Conservation (phyloP, 2,113 vertebrate genomes). For the Prionailurus viverrinus region DNA sequence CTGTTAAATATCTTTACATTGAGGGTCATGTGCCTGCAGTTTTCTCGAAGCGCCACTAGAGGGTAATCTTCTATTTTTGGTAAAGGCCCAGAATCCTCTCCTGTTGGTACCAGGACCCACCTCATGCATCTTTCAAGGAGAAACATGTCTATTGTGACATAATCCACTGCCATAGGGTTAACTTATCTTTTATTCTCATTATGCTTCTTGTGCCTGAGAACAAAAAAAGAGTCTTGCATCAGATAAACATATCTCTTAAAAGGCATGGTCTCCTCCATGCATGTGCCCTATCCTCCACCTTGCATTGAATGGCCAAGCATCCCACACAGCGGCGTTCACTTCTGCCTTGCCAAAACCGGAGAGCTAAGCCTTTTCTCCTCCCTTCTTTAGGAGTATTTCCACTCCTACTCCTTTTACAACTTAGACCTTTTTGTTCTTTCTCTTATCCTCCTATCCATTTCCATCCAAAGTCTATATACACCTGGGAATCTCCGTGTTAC, state of each 20-base stretch:
- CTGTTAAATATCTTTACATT: accelerated
- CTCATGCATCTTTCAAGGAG: accelerated
- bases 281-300: accelerated
- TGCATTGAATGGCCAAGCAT: accelerated
- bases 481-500: not conserved
- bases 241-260: not conserved
- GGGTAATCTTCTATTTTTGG: not conserved
- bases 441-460: not conserved
- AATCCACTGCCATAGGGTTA: accelerated
- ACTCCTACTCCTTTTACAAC: not conserved
- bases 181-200: no score
- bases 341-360: not conserved
- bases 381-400: not conserved
- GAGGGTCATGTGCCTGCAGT: not conserved
- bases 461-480: accelerated
- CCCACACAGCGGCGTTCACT: accelerated
- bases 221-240: not conserved
- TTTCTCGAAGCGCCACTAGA: not conserved
- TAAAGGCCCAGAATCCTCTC: not conserved
- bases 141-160: accelerated
- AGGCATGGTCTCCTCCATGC: accelerated
- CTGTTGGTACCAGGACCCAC: accelerated
- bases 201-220: not conserved
- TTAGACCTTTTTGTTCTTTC: not conserved
- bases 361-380: accelerated